Percentiles rank a stretch among this genome's conserved stretches.
phyloP scores from a whole-genome alignment of 2,888 invertebrate species.

The Tipula lateralis region DNA sequence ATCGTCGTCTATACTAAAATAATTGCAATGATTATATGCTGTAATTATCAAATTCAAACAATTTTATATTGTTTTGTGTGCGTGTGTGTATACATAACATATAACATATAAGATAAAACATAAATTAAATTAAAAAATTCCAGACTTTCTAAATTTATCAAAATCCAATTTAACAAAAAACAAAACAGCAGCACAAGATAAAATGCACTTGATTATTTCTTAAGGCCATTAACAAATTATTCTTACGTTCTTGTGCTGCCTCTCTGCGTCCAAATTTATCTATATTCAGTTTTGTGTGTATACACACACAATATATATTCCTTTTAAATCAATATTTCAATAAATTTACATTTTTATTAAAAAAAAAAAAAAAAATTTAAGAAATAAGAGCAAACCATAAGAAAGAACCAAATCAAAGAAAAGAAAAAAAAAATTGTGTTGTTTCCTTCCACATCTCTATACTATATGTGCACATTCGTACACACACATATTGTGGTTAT shows the following conservation, averaged over 20 bases:
- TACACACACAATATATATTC: no score
- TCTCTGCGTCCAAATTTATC: background rate
- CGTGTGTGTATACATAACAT: background rate
- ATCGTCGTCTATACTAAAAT: background rate
- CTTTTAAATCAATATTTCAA: constrained; percentile 27
- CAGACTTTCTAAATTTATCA: constrained; percentile 24
- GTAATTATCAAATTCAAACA: background rate
- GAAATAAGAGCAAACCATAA: constrained; percentile 14
- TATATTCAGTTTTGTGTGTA: background rate
- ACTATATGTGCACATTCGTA: no score
- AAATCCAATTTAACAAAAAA: background rate
- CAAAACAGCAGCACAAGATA: background rate
- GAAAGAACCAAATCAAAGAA: background rate
- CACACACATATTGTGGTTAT: background rate
- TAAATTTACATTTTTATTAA: constrained; percentile 29
- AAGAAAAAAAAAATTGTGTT: background rate
- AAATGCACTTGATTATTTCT: constrained; percentile 5
- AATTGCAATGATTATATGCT: background rate
- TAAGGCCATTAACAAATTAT: constrained; percentile 19
- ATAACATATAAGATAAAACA: background rate
- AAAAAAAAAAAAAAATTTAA: background rate
- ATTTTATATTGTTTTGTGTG: background rate
- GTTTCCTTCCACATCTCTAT: background rate
- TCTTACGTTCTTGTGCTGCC: background rate
- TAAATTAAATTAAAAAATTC: constrained; percentile 5